Base-by-base conservation (phyloP, 2,113 vertebrate species). In the Clarias macrocephalus region DNA sequence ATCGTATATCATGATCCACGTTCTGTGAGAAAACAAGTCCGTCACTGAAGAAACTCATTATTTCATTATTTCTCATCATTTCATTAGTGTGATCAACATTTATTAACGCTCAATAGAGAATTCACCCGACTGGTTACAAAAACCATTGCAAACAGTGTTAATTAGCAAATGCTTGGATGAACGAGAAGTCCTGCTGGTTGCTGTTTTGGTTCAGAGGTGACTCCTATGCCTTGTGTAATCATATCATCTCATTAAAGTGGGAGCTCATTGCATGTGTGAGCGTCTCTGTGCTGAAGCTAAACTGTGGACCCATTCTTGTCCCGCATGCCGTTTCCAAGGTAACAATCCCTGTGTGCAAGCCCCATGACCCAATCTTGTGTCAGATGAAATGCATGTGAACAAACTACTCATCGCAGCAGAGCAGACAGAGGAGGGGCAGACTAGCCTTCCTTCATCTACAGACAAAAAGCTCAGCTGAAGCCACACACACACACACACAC, bases 381-480 rank as follows among this genome's bases (percentile, higher is more conserved):
- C 83, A 86, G 86, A 84, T 88, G 87, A 89, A 82, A 79, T n/a
- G 79, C 80, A 80, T 80, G 62, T 65, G 63, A 86, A 82, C 75
- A 48, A 89, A 85, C 90, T 9, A 75, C 25, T 85, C 72, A 79
- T 68, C 82, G 82, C 77, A 65, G 85, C 80, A 33, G 54, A 21
- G 79, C 80, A 87, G 21, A 57, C 28, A 56, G 77, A 19, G 28
- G 21, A 62, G 57, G 79, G 57, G 33, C 7, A 72, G 86, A 82
- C 80, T 85, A 66, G 82, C 83, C 89, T 92, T 89, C 83, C 89
- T 92, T 89, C 37, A 88, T 90, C 84, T 81, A 84, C 42, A 57
- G 79, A 37, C 72, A 57, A 82, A 91, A 88, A 88, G 70, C 37
- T 75, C 72, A 89, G 86, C 90, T 84, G 68, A 65, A 73, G 60